A percentile compares a stretch with the other conserved stretches of the same genome.
Evolutionary conservation across 2,888 invertebrate genomes (phyloP).

Genomic region (Tetrapedia diversipes): DNA sequence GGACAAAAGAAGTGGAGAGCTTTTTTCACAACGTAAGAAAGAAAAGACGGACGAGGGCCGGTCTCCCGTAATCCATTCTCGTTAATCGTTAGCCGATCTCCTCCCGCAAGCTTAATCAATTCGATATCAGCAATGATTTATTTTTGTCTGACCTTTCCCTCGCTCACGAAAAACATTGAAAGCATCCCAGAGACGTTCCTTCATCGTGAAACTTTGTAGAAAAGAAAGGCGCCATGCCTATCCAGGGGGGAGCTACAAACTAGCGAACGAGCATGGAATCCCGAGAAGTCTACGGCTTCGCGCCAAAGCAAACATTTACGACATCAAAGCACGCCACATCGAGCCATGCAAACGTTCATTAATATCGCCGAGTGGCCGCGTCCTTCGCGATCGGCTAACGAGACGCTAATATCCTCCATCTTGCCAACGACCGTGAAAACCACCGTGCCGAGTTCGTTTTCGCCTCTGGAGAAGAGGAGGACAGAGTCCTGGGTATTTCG

Average conservation of each 20-base stretch:
- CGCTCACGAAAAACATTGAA: not conserved
- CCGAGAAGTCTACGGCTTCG: constrained; percentile 5
- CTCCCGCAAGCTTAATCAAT: constrained; percentile 29
- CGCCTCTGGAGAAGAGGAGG: not conserved
- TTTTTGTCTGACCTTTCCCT: not conserved
- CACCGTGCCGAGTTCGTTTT: not conserved
- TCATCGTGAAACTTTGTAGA: too few relatives aligned
- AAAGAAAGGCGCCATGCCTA: too few relatives aligned
- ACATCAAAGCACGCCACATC: constrained; percentile 52
- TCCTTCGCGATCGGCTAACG: constrained; percentile 42
- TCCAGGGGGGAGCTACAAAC: not conserved
- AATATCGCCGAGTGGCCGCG: constrained; percentile 37
- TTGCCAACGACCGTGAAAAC: not conserved
- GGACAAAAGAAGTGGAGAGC: not conserved
- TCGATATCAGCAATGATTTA: constrained; percentile 33
- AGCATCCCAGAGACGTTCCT: not conserved
- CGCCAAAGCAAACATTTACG: constrained; percentile 56
- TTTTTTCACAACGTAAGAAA: constrained; percentile 14
- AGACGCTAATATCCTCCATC: constrained; percentile 18
- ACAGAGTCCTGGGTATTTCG: constrained; percentile 25
- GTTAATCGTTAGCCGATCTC: constrained; percentile 48
- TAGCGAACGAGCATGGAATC: not conserved
- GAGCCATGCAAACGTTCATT: constrained; percentile 38
- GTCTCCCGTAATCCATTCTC: constrained; percentile 38
- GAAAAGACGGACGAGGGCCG: constrained; percentile 20